phyloP scores from a whole-genome alignment of 2,113 vertebrate species.

The Neopipo cinnamomea region DNA sequence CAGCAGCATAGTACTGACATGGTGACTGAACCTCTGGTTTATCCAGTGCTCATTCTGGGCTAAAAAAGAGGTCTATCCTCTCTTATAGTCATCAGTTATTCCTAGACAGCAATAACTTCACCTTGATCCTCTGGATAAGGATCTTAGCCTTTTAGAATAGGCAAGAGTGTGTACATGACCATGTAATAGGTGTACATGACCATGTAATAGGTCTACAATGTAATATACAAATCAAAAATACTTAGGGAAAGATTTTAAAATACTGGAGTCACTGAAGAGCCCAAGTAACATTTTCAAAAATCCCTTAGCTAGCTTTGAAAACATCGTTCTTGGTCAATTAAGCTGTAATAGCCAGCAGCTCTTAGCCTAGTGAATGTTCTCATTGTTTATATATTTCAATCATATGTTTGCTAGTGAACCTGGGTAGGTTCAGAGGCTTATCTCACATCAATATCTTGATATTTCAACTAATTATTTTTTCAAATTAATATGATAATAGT shows the following conservation, averaged over 20 bases:
- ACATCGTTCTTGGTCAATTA: neutral
- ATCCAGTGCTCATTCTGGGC: neutral
- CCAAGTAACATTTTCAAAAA: neutral
- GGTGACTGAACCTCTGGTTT: neutral
- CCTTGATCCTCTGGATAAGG: neutral
- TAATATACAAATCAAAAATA: neutral
- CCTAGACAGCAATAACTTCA: neutral
- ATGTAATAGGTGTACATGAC: neutral
- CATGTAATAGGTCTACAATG: neutral
- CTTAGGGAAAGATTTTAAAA: neutral
- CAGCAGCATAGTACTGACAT: neutral
- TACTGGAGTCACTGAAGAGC: neutral
- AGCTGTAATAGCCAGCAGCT: neutral
- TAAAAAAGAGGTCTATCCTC: neutral
- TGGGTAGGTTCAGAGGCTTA: neutral
- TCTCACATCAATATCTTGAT: neutral
- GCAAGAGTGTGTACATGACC: neutral
- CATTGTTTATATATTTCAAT: neutral
- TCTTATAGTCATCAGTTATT: neutral
- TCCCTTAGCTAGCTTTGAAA: neutral
- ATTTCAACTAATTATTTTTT: constrained; percentile 6
- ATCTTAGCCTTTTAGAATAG: neutral
- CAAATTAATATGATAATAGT: constrained; percentile 9
- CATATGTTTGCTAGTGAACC: neutral
- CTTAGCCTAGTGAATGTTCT: neutral